Base-by-base conservation (phyloP, 37 sponge, comb jelly and placozoan genomes). In the Oscarella lobularis region DNA sequence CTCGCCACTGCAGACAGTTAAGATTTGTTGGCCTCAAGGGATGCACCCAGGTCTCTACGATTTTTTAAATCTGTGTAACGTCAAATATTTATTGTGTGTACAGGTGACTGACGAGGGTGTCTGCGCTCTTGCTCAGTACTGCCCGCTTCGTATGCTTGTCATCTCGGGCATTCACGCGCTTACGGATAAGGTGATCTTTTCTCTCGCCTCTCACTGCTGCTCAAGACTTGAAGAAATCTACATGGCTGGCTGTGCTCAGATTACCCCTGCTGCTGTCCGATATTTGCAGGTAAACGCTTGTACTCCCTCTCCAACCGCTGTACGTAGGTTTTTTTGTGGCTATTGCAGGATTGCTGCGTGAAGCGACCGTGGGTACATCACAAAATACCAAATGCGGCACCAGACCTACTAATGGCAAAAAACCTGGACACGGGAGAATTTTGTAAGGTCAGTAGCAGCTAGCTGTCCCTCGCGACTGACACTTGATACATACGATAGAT, bases 371-470 rank as follows among this genome's bases (percentile, higher is more conserved):
- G 33, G 20, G 80, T 87, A 67, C 73, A 86, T 0, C 87, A 87
- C 54, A 32, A 73, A 0, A 81, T 71, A 14, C 91, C 91, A 9
- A 84, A 84, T 76, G 83, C 85, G 33, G 87, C 87, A 9, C 27
- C 54, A 67, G 84, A 81, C 29, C 74, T 82, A 27, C 76, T 87
- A 34, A 87, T 90, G 85, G 91, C 85, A 9, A 87, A 90, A 38
- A 83, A 90, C 77, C 55, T 90, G 33, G 91, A 90, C 70, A 80
- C 85, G n/a, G 91, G 91, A 40, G 72, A 84, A 39, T 90, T 81
- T 72, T 3, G 73, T 29, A 72, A 33, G 73, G 2, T 1, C 1
- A 72, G 73, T 72, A 72, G 29, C 35, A 2, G 29, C 2, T 72
- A 2, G 35, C 2, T 72, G 60, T 48, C n/a, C n/a, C n/a, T n/a